Percentiles rank a stretch among this genome's conserved stretches.
Conservation (phyloP, 2,797 vertebrate genomes). For the Gymnocypris eckloni region DNA sequence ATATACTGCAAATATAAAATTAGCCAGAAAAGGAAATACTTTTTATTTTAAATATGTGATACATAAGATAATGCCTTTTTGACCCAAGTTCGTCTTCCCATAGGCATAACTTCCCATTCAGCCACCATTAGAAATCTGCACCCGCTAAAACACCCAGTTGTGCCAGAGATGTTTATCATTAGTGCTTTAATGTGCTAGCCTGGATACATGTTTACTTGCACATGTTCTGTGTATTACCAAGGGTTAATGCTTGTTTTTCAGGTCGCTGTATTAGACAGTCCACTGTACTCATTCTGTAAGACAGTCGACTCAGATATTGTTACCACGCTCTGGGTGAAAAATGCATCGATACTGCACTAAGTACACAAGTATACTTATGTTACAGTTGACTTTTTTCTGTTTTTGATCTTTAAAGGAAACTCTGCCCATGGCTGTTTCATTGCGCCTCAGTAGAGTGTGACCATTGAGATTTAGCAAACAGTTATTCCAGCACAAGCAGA, state of each 20-base stretch:
- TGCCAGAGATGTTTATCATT: slow-evolving; percentile 38
- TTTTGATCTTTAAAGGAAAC: slow-evolving; percentile 49
- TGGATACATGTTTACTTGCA: slow-evolving; percentile 36
- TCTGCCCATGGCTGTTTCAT: slow-evolving; percentile 50
- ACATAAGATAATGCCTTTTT: slow-evolving; percentile 14
- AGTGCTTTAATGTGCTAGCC: slow-evolving; percentile 29
- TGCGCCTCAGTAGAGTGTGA: slow-evolving; percentile 52
- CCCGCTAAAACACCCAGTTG: slow-evolving; percentile 33
- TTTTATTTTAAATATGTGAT: no score
- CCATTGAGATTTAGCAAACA: slow-evolving; percentile 40
- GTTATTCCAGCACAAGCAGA: slow-evolving; percentile 36
- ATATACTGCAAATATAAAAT: not conserved
- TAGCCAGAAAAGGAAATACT: not conserved
- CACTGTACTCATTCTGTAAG: slow-evolving; percentile 44
- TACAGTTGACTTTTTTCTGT: slow-evolving; percentile 41
- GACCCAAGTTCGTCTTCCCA: not conserved
- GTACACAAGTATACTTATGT: slow-evolving; percentile 52
- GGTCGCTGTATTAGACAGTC: slow-evolving; percentile 35
- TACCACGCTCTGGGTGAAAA: slow-evolving; percentile 44
- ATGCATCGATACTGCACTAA: slow-evolving; percentile 43
- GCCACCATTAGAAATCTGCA: slow-evolving; percentile 17
- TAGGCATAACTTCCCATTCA: slow-evolving; percentile 1
- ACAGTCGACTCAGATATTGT: slow-evolving; percentile 45
- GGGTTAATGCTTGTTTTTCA: slow-evolving; percentile 48
- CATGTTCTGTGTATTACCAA: slow-evolving; percentile 29